Conservation (phyloP, 2,113 vertebrate genomes). For the Macquaria australasica region DNA sequence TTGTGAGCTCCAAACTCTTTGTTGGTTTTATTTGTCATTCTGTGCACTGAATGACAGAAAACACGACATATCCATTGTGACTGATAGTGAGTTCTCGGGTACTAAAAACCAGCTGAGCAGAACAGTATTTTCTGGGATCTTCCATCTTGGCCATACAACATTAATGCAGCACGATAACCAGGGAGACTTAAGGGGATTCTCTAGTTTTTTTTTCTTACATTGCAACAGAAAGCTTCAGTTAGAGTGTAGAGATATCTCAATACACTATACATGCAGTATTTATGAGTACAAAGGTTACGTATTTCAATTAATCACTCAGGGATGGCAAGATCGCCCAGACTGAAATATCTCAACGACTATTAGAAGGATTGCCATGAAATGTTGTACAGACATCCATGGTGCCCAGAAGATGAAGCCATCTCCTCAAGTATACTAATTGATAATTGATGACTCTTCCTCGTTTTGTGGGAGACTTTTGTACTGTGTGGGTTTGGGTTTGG, state of each 20-base stretch:
- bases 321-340: not conserved
- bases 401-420: not conserved
- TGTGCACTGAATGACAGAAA: not conserved
- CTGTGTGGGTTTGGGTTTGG: not conserved
- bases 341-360: not conserved
- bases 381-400: not conserved
- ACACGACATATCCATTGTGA: not conserved
- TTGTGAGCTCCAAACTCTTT: not conserved
- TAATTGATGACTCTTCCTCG: not conserved
- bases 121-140: constrained; percentile 32
- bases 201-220: not conserved
- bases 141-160: constrained; percentile 33
- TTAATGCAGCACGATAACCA: constrained; percentile 31
- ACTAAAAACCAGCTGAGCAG: constrained; percentile 10
- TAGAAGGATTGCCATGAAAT: not conserved
- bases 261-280: not conserved
- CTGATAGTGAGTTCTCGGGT: not conserved
- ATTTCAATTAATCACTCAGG: not conserved
- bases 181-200: constrained; percentile 19
- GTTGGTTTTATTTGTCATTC: not conserved
- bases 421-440: not conserved
- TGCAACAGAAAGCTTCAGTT: not conserved
- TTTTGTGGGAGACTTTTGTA: not conserved
- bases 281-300: not conserved
- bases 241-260: constrained; percentile 3